A percentile compares a stretch with the other conserved stretches of the same genome.
These are phyloP conservation scores for Melanostoma scalare DNA, from an alignment of 2,888 invertebrate genomes.

Conservation along the genomic window DNA sequence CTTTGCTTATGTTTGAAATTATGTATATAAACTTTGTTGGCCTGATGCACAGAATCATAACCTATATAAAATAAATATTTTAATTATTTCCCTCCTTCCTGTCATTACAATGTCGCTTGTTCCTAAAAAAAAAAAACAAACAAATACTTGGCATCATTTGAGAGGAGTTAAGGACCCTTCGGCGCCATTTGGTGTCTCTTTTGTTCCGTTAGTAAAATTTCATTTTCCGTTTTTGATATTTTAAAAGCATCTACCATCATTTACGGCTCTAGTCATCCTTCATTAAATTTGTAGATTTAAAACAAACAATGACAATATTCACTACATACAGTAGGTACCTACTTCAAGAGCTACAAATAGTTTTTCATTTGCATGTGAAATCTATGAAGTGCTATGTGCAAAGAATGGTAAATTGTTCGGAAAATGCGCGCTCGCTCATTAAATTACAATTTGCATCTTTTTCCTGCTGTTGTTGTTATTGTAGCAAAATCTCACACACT, in stretches of 20 bases:
- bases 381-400: conserved; percentile 20
- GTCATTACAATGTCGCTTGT: too few species aligned
- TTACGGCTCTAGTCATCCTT: neutral
- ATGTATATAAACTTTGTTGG: too few species aligned
- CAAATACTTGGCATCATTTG: too few species aligned
- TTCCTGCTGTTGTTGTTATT: conserved; percentile 29
- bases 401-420: conserved; percentile 64
- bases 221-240: conserved; percentile 28
- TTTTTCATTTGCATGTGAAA: conserved; percentile 48
- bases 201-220: conserved; percentile 28
- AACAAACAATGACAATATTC: conserved; percentile 11
- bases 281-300: conserved; percentile 5
- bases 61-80: too few species aligned
- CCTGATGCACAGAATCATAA: too few species aligned
- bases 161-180: neutral
- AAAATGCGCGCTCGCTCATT: conserved; percentile 69
- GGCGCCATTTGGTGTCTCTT: conserved; percentile 8
- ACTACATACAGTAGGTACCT: conserved; percentile 14
- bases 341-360: conserved; percentile 32
- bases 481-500: conserved; percentile 40
- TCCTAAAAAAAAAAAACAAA: too few species aligned
- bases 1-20: too few species aligned
- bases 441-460: conserved; percentile 69
- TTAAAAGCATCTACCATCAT: neutral
- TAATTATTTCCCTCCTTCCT: too few species aligned